Conservation (phyloP, 2,113 vertebrate genomes). For the Stictonetta naevosa region DNA sequence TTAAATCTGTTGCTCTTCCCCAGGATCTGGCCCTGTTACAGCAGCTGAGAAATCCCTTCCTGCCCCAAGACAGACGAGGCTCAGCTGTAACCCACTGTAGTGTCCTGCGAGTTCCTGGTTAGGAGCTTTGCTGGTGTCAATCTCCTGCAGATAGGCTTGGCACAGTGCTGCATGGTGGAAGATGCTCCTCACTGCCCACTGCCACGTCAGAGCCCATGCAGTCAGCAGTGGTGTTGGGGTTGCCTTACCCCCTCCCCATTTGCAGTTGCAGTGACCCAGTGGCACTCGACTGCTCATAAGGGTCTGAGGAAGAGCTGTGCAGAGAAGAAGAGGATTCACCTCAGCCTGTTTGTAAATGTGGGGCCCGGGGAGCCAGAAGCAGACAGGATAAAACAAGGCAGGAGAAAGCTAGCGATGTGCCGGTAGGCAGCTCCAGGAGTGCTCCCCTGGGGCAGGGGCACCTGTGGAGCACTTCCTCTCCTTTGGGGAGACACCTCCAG, state of each 20-base stretch:
- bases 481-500: background rate
- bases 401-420: background rate
- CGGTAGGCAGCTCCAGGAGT: background rate
- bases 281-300: fast-evolving
- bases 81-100: background rate
- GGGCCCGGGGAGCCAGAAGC: background rate
- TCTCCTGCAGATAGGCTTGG: background rate
- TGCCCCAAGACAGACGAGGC: background rate
- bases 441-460: background rate
- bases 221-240: background rate
- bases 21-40: background rate
- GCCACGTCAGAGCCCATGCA: fast-evolving
- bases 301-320: background rate
- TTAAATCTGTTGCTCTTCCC: background rate
- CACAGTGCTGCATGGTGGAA: background rate
- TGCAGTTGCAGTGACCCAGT: background rate
- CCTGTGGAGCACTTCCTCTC: fast-evolving
- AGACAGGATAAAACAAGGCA: background rate
- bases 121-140: background rate
- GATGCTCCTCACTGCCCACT: fast-evolving
- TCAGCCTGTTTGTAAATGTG: background rate
- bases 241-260: background rate
- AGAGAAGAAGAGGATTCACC: background rate
- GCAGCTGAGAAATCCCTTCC: background rate
- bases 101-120: background rate